Base-by-base conservation (phyloP, 2,113 vertebrate species). In the Pachyramphus minor region DNA sequence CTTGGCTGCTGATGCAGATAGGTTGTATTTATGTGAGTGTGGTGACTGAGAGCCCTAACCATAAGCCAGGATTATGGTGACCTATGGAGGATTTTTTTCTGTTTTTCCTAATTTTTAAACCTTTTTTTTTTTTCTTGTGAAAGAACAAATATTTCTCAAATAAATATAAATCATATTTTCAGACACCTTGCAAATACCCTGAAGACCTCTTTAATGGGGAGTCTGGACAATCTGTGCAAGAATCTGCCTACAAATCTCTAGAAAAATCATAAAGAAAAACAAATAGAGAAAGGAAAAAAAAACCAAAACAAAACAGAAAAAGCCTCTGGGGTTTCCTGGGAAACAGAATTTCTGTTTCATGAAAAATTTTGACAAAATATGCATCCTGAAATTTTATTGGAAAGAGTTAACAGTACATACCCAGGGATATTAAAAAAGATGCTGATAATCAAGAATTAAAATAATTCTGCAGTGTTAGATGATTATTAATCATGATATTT, bases 301-400 rank as follows among this genome's bases (percentile, higher is more conserved):
- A 18, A 18, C 44, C 41, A 42, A 19, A 44, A 44, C 42, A 44
- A 49, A 16, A 22, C 14, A 68, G 31, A 83, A 90, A 75, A 83
- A 41, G 6, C 6, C 31, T 45, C 25, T 33, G 21, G 69, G 21
- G 74, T 91, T 97, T 96, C 93, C 95, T 44, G 35, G 89, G 92
- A 95, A 94, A 91, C 69, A 78, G 56, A 87, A 87, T 78, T 94
- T 82, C n/a, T 84, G 4, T 67, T 94, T 91, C 55, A 75, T 45
- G 23, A 87, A 35, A 78, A 93, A 82, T 84, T 89, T 71, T 91
- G 52, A 81, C 58, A 76, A 47, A 76, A 82, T 52, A 50, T 59
- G 11, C 19, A 60, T 79, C 5, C 30, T 67, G 35, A 89, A 89
- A 91, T 41, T 63, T 16, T 31, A 87, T 47, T 68, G 11, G 33